Evolutionary conservation across 2,888 invertebrate genomes (phyloP), one percentile per base, ranked within the genome.

Genomic region (Meiosimyza platycephala): DNA sequence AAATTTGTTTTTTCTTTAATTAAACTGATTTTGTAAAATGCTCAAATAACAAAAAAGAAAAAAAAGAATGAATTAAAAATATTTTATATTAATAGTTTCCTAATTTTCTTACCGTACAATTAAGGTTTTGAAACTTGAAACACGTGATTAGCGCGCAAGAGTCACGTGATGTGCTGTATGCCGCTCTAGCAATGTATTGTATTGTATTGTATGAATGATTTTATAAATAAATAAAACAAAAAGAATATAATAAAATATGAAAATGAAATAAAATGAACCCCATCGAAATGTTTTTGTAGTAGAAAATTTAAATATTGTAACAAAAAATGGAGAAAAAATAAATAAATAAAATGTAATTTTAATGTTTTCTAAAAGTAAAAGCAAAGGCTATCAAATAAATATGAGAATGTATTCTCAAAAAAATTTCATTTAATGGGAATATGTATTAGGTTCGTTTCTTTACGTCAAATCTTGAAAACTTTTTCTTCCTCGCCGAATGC

Each of bases 211-310:
- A 15, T 57, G 57, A 57, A 15, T 28, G 13, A 57, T 57, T 28
- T 28, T 13, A 6, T 57, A 57, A 22, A 28, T 28, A 57, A 13
- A 57, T 28, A 47, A 18, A 22, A 64, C 48, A 15, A 51, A 16
- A n/a, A 48, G 13, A 64, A 64, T 28, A 47, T 40, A 13, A 33
- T 33, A n/a, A 28, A 52, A 48, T 52, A 40, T 22, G 50, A 22
- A 40, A 50, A 51, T 16, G n/a, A 63, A 47, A 15, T n/a, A 15
- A 57, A 68, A 52, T 47, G 47, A 68, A 57, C 48, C 68, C 68
- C 68, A 68, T 68, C 68, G 68, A 68, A 55, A 68, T 48, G 68
- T 68, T 68, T 40, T 68, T 67, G 28, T 68, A 40, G 57, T 47
- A 68, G 68, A 59, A 28, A 16, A 57, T 57, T 68, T 68, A 68